Evolutionary conservation across 1,140 invertebrate genomes (phyloP).

Genomic region (Drosophila ironensis): DNA sequence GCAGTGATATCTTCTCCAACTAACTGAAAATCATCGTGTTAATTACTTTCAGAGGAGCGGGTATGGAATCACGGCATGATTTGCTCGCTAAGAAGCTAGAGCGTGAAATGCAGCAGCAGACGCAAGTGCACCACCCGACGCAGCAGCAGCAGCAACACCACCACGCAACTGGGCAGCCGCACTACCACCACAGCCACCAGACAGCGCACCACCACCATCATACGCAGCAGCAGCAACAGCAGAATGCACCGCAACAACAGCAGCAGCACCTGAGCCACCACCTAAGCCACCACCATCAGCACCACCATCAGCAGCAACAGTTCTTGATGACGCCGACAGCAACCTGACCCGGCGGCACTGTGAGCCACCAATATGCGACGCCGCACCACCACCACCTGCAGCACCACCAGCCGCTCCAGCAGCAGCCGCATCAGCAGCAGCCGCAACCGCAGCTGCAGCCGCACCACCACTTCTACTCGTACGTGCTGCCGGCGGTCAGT

Average conservation of each 20-base stretch:
- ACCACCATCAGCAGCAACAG: conserved; percentile 76
- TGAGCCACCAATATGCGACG: conserved; percentile 44
- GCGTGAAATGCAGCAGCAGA: conserved; percentile 74
- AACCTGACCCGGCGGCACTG: conserved; percentile 76
- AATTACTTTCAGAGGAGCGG: conserved; percentile 80
- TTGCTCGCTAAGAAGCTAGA: conserved; percentile 81
- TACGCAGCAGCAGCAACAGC: conserved; percentile 48
- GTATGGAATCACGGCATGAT: conserved; percentile 82
- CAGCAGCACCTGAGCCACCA: conserved; percentile 60
- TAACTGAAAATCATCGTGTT: background rate
- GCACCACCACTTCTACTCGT: conserved; percentile 71
- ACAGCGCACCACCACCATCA: conserved; percentile 44
- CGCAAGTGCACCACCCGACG: conserved; percentile 64
- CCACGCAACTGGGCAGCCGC: conserved; percentile 59
- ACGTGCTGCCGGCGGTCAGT: conserved; percentile 70
- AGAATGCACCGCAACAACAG: conserved; percentile 40
- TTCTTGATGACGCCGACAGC: conserved; percentile 81
- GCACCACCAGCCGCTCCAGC: conserved; percentile 40
- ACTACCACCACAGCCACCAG: conserved; percentile 67
- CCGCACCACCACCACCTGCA: conserved; percentile 4
- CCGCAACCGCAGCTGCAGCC: conserved; percentile 46
- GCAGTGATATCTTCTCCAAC: background rate
- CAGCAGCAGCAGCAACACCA: conserved; percentile 71
- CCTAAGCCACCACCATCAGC: conserved; percentile 63
- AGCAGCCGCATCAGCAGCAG: conserved; percentile 44